These are phyloP conservation scores for Hypselothyrea guttata DNA, from an alignment of 2,888 invertebrate genomes.

Conservation along the genomic window DNA sequence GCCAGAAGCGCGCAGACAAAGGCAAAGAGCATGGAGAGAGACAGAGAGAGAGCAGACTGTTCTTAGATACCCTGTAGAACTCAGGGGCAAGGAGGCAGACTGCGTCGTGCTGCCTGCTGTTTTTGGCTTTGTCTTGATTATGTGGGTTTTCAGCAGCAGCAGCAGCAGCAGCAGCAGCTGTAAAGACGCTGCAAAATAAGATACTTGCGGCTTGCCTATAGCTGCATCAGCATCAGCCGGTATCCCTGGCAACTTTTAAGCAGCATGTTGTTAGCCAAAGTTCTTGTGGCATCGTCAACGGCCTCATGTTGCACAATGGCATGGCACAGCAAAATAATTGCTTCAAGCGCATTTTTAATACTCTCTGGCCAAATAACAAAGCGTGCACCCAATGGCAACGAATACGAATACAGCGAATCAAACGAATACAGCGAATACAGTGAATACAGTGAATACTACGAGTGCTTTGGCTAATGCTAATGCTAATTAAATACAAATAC, in stretches of 20 bases:
- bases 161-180: conserved; percentile 35
- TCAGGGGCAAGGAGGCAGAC: neutral
- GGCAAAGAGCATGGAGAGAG: conserved; percentile 29
- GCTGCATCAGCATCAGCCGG: conserved; percentile 17
- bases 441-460: neutral
- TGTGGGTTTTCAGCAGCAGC: conserved; percentile 58
- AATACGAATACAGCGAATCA: conserved; percentile 15
- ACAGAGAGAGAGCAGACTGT: conserved; percentile 5
- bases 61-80: conserved; percentile 8
- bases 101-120: conserved; percentile 47
- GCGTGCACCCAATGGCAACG: conserved; percentile 26
- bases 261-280: conserved; percentile 31
- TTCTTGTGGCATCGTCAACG: conserved; percentile 11
- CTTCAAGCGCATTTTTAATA: conserved; percentile 74
- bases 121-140: conserved; percentile 73
- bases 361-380: conserved; percentile 51
- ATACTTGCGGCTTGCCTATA: conserved; percentile 62
- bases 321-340: conserved; percentile 61
- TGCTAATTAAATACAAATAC: conserved; percentile 77
- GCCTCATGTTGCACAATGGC: conserved; percentile 65
- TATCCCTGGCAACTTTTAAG: conserved; percentile 50
- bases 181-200: conserved; percentile 56
- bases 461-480: conserved; percentile 36
- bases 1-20: conserved; percentile 68
- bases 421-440: no score